A percentile compares a stretch with the other conserved stretches of the same genome.
These are phyloP conservation scores for Melikaiella ostensackeni DNA, from an alignment of 2,888 invertebrate species.

Conservation along the genomic window DNA sequence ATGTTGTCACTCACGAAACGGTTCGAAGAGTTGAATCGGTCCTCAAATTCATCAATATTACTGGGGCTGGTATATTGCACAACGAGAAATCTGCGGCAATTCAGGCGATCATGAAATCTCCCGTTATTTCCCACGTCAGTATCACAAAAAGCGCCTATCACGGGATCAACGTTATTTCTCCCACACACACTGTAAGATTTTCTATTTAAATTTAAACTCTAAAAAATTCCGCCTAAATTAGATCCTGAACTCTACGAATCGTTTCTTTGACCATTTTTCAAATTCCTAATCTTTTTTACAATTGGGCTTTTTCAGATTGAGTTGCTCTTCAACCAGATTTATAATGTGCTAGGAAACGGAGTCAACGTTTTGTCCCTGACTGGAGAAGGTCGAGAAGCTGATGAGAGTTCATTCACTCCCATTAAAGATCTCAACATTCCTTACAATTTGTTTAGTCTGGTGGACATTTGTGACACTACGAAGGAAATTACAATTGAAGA, in stretches of 20 bases:
- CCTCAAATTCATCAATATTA: conserved; percentile 88
- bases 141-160: conserved; percentile 92
- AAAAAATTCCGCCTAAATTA: neutral
- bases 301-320: conserved; percentile 77
- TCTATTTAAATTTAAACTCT: conserved; percentile 48
- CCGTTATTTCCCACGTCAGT: conserved; percentile 88
- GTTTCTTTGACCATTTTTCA: neutral
- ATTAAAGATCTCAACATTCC: conserved; percentile 90
- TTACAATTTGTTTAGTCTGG: conserved; percentile 93
- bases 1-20: conserved; percentile 87
- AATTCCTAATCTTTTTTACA: neutral
- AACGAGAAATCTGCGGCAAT: conserved; percentile 96
- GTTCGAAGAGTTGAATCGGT: conserved; percentile 85
- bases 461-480: conserved; percentile 97
- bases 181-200: conserved; percentile 83
- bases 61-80: conserved; percentile 96
- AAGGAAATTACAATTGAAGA: conserved; percentile 95
- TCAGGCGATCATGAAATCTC: conserved; percentile 93
- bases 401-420: conserved; percentile 93
- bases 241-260: neutral
- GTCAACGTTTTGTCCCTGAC: conserved; percentile 93
- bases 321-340: conserved; percentile 86
- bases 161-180: conserved; percentile 94
- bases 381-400: conserved; percentile 93
- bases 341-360: conserved; percentile 92